Base-by-base conservation (phyloP, 2,888 invertebrate genomes). In the Atherix ibis region DNA sequence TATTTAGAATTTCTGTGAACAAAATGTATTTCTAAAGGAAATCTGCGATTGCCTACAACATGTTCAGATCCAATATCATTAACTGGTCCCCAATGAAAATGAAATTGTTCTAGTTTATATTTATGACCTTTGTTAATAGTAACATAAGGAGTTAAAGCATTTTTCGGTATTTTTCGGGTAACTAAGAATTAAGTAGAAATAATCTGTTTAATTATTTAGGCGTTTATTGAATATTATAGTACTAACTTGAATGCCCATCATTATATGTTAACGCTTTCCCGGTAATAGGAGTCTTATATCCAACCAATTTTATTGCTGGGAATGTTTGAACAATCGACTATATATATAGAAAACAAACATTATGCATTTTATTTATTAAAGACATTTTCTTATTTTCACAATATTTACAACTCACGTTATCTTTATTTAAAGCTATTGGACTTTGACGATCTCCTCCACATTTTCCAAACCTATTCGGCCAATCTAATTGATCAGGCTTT, bases 21-120 rank as follows among this genome's bases (percentile, higher is more conserved):
- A 43, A 81, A 67, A 50, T 82, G 82, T 71, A 81, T 71, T 63
- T 82, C 78, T 50, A 77, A 62, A 1, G 77, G 75, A 44, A 68
- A 70, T 43, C 75, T 67, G 54, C 72, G 65, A 43, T 71, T 72
- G 47, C 76, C 74, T n/a, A 77, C 62, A n/a, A 70, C 66, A 49
- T 77, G 77, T 48, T 78, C 77, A 1, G 76, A 73, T 13, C 33
- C 33, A 5, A 12, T 9, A 32, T 27, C 13, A 17, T 27, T 27
- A 4, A 5, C n/a, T 3, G 76, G 76, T 4, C 67, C 40, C 77
- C 77, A 78, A 53, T 78, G 77, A 58, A 76, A 77, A 51, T 77
- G 77, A 12, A 77, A 60, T 3, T 71, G 70, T 47, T 71, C 70
- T 41, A 76, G 65, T 48, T 70, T 69, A 44, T 74, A 77, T 40